These are phyloP conservation scores for Parnassius smintheus DNA, from an alignment of 2,888 invertebrate genomes.

Conservation along the genomic window DNA sequence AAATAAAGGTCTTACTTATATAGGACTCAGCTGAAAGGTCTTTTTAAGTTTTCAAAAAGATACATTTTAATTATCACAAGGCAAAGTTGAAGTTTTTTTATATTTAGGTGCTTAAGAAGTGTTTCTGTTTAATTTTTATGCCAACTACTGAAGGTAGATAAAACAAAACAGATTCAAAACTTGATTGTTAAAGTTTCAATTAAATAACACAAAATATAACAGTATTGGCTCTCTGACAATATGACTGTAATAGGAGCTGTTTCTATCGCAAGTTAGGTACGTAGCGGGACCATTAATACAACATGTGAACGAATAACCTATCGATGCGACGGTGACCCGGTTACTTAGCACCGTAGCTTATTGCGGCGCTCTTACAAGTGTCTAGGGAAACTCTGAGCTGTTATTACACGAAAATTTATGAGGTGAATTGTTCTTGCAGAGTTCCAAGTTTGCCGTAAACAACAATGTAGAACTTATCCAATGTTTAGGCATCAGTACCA, in stretches of 20 bases:
- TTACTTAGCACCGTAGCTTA: conserved; percentile 61
- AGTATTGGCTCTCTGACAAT: neutral
- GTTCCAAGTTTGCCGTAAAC: conserved; percentile 75
- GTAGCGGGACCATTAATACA: conserved; percentile 32
- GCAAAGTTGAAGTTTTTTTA: no score
- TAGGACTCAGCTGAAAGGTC: no score
- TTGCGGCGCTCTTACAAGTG: conserved; percentile 72
- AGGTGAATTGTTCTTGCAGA: conserved; percentile 68
- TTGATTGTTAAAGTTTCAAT: conserved; percentile 1
- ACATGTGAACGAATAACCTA: conserved; percentile 42
- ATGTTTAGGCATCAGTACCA: conserved; percentile 51
- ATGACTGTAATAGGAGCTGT: conserved; percentile 16
- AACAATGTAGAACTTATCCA: conserved; percentile 75
- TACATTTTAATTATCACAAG: no score
- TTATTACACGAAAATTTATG: conserved; percentile 78
- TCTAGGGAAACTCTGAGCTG: conserved; percentile 74
- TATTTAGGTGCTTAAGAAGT: no score
- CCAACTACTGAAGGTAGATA: no score
- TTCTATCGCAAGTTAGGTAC: conserved; percentile 19
- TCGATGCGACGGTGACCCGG: conserved; percentile 41
- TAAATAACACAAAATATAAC: neutral
- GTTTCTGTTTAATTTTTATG: no score
- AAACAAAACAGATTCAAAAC: neutral
- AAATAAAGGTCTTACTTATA: no score
- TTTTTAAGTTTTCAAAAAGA: no score